Evolutionary conservation across 1,140 invertebrate genomes (phyloP).

Genomic region (Choristoneura fumiferana): DNA sequence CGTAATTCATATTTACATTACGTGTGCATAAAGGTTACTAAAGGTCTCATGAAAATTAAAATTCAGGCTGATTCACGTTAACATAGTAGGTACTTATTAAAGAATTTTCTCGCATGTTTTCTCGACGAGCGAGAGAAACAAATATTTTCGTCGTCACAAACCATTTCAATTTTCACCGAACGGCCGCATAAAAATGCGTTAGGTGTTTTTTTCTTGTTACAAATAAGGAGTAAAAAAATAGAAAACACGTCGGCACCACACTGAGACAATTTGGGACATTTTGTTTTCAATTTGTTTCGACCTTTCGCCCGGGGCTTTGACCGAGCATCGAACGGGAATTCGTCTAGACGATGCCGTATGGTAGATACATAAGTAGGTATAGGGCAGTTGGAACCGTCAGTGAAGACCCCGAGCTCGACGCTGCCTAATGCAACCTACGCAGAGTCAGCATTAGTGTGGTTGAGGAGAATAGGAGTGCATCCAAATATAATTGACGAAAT

Average conservation of each 20-base stretch:
- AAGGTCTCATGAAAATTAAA: no score
- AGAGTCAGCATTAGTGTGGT: no score
- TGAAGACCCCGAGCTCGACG: no score
- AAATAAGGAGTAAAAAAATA: slow-evolving; percentile 24
- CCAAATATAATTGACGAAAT: no score
- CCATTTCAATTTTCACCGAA: slow-evolving; percentile 22
- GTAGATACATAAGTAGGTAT: slow-evolving; percentile 14
- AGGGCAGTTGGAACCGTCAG: no score
- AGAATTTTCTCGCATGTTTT: slow-evolving; percentile 4
- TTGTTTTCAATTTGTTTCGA: slow-evolving; percentile 57
- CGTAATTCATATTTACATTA: no score
- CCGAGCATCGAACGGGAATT: slow-evolving; percentile 53
- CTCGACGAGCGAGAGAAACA: background rate
- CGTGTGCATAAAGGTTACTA: no score
- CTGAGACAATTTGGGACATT: slow-evolving; percentile 24
- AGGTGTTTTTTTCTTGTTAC: slow-evolving; percentile 22
- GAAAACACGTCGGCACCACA: slow-evolving; percentile 16
- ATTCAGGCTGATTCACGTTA: no score
- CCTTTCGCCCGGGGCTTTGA: slow-evolving; percentile 67
- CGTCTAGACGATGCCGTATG: slow-evolving; percentile 53
- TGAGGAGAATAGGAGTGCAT: no score
- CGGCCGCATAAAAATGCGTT: slow-evolving; percentile 21
- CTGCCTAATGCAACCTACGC: no score
- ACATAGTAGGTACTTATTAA: no score
- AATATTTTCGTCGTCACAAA: slow-evolving; percentile 19